Evolutionary conservation across 2,797 vertebrate genomes (phyloP), one percentile per base, ranked within the genome.

Genomic region (Phataginus tricuspis): DNA sequence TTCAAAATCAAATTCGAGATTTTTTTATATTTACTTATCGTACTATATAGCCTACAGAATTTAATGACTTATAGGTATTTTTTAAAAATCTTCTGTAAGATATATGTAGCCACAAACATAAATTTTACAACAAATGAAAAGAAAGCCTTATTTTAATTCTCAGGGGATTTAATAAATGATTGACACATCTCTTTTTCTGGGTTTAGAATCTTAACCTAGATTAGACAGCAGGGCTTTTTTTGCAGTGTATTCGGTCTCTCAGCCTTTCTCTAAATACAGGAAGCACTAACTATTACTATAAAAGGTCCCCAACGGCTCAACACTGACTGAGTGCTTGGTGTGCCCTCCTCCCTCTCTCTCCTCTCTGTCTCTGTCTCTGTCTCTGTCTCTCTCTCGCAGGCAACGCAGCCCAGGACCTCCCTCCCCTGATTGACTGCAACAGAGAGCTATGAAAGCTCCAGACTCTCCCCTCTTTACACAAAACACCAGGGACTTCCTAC

Each of bases 1-100:
- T 96, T 97, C 88, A 96, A 97, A 94, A 0, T 0, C 74, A 93
- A 97, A 97, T 86, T 90, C 61, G 13, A 97, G 79, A 75, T 90
- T 96, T 87, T 96, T 75, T 64, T 59, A 74, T 5, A 0, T 55
- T 87, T 91, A 90, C 86, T 91, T 18, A 27, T 84, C 95, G 31
- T 82, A 75, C 97, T 61, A 86, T 91, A 64, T 83, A 98, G 94
- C 68, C 71, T 91, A 84, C 5, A 92, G 1, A 90, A 96, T 69
- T 39, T 95, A 88, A 77, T 29, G 71, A 97, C 75, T 53, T 97
- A 53, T 34, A 66, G 2, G 1, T 5, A 57, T 19, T 49, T 87
- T 45, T 68, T 82, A 45, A 63, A 75, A 68, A 72, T 55, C 31
- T 78, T 83, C 1, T 4, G 15, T 66, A 86, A 86, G 1, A 94